Percentiles rank a stretch among this genome's conserved stretches.
Conservation (phyloP, 2,888 invertebrate genomes). For the Ariolimax columbianus region DNA sequence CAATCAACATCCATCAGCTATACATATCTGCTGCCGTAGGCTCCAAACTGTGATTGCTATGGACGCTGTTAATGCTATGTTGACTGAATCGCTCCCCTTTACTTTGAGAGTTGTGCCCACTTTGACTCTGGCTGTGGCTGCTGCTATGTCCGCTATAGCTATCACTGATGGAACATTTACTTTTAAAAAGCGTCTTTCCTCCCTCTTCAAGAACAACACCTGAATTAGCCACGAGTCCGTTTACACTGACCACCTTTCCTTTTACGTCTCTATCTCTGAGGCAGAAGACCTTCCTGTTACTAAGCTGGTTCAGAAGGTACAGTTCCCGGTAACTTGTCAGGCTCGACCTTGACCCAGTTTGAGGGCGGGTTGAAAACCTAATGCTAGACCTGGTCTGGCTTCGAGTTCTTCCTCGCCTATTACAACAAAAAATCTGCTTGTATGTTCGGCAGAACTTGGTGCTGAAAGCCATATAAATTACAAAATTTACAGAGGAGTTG, state of each 20-base stretch:
- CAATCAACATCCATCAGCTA: no score
- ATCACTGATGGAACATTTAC: conserved; percentile 44
- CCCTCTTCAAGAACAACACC: conserved; percentile 29
- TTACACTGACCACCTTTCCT: neutral
- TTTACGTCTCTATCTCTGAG: neutral
- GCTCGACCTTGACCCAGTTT: conserved; percentile 36
- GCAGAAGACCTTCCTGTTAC: conserved; percentile 28
- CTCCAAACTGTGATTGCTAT: conserved; percentile 42
- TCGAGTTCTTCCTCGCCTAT: conserved; percentile 42
- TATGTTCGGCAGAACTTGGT: conserved; percentile 67
- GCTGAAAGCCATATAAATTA: conserved; percentile 72
- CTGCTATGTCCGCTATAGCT: conserved; percentile 29
- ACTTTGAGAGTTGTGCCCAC: neutral
- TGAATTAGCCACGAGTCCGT: neutral
- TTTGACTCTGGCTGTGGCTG: neutral
- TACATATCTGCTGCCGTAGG: conserved; percentile 49
- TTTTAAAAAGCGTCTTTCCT: conserved; percentile 28
- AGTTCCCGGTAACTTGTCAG: conserved; percentile 49
- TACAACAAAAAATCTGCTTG: conserved; percentile 68
- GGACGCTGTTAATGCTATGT: neutral
- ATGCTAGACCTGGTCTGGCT: conserved; percentile 45
- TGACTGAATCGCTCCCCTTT: conserved; percentile 34
- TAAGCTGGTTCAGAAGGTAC: conserved; percentile 46
- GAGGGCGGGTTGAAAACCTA: conserved; percentile 47
- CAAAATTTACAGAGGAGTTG: conserved; percentile 71